Evolutionary conservation across 2,888 invertebrate species (phyloP).

Genomic region (Macropis europaea): DNA sequence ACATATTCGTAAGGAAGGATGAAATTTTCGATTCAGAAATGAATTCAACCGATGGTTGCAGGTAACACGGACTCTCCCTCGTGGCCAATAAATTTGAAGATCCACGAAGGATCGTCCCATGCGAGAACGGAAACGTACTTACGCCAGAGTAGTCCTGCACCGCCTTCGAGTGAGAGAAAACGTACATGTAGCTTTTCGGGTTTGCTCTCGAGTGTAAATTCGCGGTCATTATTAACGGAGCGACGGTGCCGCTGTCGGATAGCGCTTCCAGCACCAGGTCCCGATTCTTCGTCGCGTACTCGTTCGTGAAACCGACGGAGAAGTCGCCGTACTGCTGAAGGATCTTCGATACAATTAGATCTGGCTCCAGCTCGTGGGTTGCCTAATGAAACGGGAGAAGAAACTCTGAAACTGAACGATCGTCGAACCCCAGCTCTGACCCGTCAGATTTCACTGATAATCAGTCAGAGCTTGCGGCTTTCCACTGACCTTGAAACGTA

Average conservation of each 20-base stretch:
- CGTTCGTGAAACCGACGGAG: conserved; percentile 83
- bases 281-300: conserved; percentile 83
- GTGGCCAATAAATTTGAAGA: not conserved
- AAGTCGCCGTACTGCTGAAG: conserved; percentile 74
- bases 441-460: too few species aligned
- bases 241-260: conserved; percentile 92
- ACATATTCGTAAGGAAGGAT: too few species aligned
- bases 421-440: too few species aligned
- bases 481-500: conserved; percentile 40
- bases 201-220: conserved; percentile 89
- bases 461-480: too few species aligned
- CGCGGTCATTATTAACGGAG: conserved; percentile 89
- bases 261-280: conserved; percentile 92
- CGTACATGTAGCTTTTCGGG: conserved; percentile 91
- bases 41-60: not conserved
- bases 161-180: conserved; percentile 91
- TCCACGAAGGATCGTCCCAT: not conserved
- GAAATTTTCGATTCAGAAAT: not conserved
- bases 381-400: conserved; percentile 69
- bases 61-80: not conserved
- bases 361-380: conserved; percentile 75
- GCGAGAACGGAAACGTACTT: conserved; percentile 78
- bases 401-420: too few species aligned
- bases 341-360: conserved; percentile 72
- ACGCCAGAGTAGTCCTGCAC: conserved; percentile 89